Base-by-base conservation (phyloP, 2,888 invertebrate species). In the Amphipoea lucens region DNA sequence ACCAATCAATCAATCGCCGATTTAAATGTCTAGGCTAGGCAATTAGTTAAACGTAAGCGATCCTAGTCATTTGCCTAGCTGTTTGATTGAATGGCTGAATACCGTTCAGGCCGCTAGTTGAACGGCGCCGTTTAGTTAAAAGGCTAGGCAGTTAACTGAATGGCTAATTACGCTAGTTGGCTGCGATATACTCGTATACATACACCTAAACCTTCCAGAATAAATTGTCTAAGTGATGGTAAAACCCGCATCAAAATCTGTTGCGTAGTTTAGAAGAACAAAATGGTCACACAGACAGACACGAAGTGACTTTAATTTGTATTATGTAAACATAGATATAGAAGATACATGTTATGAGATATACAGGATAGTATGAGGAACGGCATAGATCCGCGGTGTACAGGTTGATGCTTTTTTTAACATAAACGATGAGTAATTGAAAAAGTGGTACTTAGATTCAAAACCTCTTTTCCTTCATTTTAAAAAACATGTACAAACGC, bases 361-460 rank as follows among this genome's bases (percentile, higher is more conserved):
- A 45, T 29, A 77, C 14, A 29, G 23, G 20, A 51, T 40, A n/a
- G 66, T 60, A 40, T 60, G 66, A 79, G 17, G 11, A 79, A 67
- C 4, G 17, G 17, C 42, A 23, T 4, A 48, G 12, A 57, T 60
- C 5, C 17, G 0, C 3, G 2, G 17, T 4, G 23, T 51, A 62
- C 23, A 67, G 23, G 40, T 0, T 42, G 29, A 14, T 40, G 14
- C 12, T 48, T 48, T 48, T 48, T 48, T 48, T 48, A 0, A 76
- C 11, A 1, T 1, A 36, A 40, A 5, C 2, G 4, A 23, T 7
- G 14, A 9, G 2, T 36, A 7, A 70, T 9, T 0, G 36, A n/a
- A 9, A 45, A n/a, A 11, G 11, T n/a, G 9, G n/a, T 40, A 40
- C 0, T 42, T 42, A 7, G 4, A 42, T 4, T 14, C 14, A 14